A percentile compares a stretch with the other conserved stretches of the same genome.
Conservation (phyloP, 2,797 vertebrate genomes). For the Micrastur ruficollis region DNA sequence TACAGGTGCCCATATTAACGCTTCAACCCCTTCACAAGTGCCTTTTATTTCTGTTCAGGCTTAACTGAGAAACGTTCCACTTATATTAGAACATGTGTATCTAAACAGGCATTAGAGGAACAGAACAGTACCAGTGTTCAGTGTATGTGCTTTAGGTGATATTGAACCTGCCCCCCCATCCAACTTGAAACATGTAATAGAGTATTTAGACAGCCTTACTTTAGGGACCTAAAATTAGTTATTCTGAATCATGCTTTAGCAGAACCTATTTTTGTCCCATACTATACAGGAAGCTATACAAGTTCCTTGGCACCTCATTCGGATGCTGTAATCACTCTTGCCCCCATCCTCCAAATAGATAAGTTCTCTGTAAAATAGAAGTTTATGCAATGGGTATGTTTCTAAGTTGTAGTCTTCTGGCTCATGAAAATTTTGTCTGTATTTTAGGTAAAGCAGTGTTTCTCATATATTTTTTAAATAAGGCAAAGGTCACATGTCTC, state of each 20-base stretch:
- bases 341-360: neutral
- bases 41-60: neutral
- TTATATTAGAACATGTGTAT: neutral
- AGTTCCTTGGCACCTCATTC: neutral
- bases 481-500: neutral
- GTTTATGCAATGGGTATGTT: neutral
- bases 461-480: neutral
- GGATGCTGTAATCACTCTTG: neutral
- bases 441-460: neutral
- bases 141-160: neutral
- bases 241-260: conserved; percentile 13
- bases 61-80: neutral
- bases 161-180: neutral
- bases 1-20: neutral
- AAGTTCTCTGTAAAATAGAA: neutral
- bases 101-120: neutral
- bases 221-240: conserved; percentile 57
- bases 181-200: neutral
- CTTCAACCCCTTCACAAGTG: neutral
- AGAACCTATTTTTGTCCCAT: conserved; percentile 28
- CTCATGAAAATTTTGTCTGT: neutral
- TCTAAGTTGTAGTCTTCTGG: neutral
- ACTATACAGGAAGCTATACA: neutral
- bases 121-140: neutral
- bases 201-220: conserved; percentile 23